A percentile compares a stretch with the other conserved stretches of the same genome.
phyloP scores from a whole-genome alignment of 2,797 vertebrate species.

The Sarcoramphus papa region DNA sequence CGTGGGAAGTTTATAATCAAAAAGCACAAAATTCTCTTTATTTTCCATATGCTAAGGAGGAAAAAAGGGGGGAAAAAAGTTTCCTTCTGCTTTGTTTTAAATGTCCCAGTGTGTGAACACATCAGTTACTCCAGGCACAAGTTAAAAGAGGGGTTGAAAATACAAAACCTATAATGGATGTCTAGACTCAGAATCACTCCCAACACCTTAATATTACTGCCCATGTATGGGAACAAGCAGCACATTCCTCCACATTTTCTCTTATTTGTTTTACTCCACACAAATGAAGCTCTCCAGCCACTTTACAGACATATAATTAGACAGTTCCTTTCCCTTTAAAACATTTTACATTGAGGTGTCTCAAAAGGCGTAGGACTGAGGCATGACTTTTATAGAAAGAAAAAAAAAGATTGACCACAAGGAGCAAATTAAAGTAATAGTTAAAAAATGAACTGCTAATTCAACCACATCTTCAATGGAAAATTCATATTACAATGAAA shows the following conservation, averaged over 20 bases:
- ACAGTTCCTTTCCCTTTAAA: constrained; percentile 1
- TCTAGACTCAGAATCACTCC: constrained; percentile 42
- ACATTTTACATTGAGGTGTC: neutral
- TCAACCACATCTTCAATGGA: constrained; percentile 49
- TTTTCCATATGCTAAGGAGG: neutral
- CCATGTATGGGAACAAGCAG: neutral
- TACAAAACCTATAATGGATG: neutral
- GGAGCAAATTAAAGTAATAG: constrained; percentile 62
- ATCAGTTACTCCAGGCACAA: neutral
- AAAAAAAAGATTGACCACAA: constrained; percentile 31
- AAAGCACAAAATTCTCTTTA: neutral
- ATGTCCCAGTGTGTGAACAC: neutral
- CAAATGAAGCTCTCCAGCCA: neutral
- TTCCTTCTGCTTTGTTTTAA: neutral
- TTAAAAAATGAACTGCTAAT: constrained; percentile 42
- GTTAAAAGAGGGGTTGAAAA: constrained; percentile 25
- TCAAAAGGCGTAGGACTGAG: neutral
- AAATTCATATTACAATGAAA: constrained; percentile 45
- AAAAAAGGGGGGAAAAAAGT: neutral
- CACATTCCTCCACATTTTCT: constrained; percentile 25
- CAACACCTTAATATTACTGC: neutral
- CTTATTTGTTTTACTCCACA: constrained; percentile 12
- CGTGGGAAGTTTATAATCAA: neutral
- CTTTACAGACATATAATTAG: constrained; percentile 34
- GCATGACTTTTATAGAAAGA: neutral